Conservation (phyloP, 2,113 vertebrate species). For the Dermatemys mawii region DNA sequence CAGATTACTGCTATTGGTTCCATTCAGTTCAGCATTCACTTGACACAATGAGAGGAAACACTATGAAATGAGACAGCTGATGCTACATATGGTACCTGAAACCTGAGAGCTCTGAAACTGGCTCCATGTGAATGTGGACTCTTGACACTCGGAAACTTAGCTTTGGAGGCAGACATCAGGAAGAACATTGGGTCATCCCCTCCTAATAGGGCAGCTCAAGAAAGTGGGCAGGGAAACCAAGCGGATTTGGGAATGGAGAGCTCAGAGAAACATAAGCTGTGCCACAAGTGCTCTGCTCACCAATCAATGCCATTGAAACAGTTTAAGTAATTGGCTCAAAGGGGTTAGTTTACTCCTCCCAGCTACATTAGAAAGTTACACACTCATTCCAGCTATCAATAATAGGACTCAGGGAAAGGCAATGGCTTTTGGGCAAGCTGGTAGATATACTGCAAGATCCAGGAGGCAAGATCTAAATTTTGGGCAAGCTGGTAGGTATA, state of each 20-base stretch:
- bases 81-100: neutral
- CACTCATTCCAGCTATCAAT: neutral
- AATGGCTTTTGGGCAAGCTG: neutral
- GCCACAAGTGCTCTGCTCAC: neutral
- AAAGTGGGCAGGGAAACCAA: neutral
- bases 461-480: too few species aligned
- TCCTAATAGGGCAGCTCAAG: neutral
- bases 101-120: neutral
- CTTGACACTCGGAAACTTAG: neutral
- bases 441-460: neutral
- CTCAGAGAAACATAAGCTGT: neutral
- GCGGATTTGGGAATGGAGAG: neutral
- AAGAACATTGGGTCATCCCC: neutral
- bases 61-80: neutral
- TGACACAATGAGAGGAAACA: neutral
- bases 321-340: neutral
- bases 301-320: neutral
- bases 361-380: neutral
- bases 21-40: neutral
- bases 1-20: neutral
- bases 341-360: neutral
- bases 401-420: neutral
- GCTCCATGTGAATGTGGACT: rapidly evolving
- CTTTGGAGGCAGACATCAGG: neutral
- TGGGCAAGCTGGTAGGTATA: neutral